A percentile compares a stretch with the other conserved stretches of the same genome.
phyloP scores from a whole-genome alignment of 1,140 invertebrate genomes.

The Saccostrea glomerata region DNA sequence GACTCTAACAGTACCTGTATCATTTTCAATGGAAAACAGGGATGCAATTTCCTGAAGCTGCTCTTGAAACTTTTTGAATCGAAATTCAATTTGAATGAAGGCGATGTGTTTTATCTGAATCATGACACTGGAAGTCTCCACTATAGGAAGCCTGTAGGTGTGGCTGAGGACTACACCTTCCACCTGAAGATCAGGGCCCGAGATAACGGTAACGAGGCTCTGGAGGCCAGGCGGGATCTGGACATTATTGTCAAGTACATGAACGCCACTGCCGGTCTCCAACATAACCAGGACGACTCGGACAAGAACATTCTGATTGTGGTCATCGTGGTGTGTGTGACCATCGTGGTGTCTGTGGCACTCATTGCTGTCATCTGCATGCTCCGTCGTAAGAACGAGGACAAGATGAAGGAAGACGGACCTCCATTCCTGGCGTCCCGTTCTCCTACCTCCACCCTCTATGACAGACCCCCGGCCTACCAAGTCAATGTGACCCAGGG shows the following conservation, averaged over 20 bases:
- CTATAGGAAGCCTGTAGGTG: constrained; percentile 20
- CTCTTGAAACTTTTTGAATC: constrained; percentile 43
- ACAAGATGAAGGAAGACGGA: constrained; percentile 39
- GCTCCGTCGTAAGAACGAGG: constrained; percentile 36
- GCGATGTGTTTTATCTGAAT: constrained; percentile 51
- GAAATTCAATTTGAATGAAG: constrained; percentile 85
- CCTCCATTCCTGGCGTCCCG: constrained; percentile 20
- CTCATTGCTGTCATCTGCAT: constrained; percentile 54
- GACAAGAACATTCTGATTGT: constrained; percentile 55
- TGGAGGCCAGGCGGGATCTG: constrained; percentile 35
- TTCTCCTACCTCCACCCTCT: constrained; percentile 17
- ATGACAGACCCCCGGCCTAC: constrained; percentile 42
- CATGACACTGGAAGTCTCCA: constrained; percentile 53
- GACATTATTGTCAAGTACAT: constrained; percentile 46
- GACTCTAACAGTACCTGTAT: constrained; percentile 39
- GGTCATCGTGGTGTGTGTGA: constrained; percentile 54
- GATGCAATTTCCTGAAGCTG: constrained; percentile 53
- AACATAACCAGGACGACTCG: not conserved
- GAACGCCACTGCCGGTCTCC: constrained; percentile 26
- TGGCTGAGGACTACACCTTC: not conserved
- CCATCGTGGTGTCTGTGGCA: constrained; percentile 49
- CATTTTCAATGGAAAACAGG: constrained; percentile 48
- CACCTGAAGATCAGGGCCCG: constrained; percentile 33
- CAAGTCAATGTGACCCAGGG: not conserved
- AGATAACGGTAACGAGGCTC: constrained; percentile 43